These are phyloP conservation scores for Diplazon laetatorius DNA, from an alignment of 2,888 invertebrate species.

Conservation along the genomic window DNA sequence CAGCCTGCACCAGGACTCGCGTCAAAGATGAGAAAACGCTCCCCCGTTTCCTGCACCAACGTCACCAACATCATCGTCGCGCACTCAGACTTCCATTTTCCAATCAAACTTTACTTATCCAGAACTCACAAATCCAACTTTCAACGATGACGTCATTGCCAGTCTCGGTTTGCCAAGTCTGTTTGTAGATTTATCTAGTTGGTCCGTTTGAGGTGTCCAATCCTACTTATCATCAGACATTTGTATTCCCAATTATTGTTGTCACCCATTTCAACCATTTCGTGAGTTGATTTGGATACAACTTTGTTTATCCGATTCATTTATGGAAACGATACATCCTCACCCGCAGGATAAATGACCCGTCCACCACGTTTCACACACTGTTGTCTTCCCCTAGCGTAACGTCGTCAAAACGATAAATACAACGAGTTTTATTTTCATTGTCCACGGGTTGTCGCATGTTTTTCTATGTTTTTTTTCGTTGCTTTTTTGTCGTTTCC, in stretches of 20 bases:
- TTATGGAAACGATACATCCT: too few species aligned
- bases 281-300: neutral
- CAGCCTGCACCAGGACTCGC: slow-evolving; percentile 3
- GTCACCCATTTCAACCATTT: neutral
- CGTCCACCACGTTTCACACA: neutral
- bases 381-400: neutral
- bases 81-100: slow-evolving; percentile 62
- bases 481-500: slow-evolving; percentile 48
- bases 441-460: slow-evolving; percentile 37
- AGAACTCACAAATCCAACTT: slow-evolving; percentile 71
- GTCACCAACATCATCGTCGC: too few species aligned
- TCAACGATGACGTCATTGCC: slow-evolving; percentile 63
- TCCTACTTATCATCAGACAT: slow-evolving; percentile 28
- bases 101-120: slow-evolving; percentile 75
- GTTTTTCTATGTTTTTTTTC: too few species aligned
- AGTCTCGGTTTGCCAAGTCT: slow-evolving; percentile 50
- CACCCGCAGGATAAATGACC: neutral
- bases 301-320: neutral
- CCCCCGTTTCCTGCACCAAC: too few species aligned
- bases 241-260: neutral
- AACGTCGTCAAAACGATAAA: slow-evolving; percentile 45
- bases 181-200: too few species aligned
- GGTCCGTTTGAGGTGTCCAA: too few species aligned
- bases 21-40: slow-evolving; percentile 11
- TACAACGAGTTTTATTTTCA: slow-evolving; percentile 41